Base-by-base conservation (phyloP, 2,113 vertebrate genomes). In the Leptodactylus fuscus region DNA sequence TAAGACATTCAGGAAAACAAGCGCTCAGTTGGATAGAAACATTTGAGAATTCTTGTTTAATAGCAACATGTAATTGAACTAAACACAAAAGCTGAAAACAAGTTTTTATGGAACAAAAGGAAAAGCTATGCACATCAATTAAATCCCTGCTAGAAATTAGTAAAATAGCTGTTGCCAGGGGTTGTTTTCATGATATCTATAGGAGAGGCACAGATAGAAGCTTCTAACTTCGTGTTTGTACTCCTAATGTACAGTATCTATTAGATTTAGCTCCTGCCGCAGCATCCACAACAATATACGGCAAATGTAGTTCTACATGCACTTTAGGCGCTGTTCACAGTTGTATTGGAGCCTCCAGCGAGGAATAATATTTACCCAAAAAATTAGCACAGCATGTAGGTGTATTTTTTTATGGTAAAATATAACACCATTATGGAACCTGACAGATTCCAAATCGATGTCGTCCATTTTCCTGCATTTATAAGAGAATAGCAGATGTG, bases 41-140 rank as follows among this genome's bases (percentile, higher is more conserved):
- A 32, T 27, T 51, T 7, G 46, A 32, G n/a, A 76, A 49, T 27
- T 49, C 15, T 49, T 9, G 24, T 76, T 20, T 51, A 67, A 76
- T 49, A 76, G 24, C 27, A 69, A 69, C 65, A 36, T 38, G 65
- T 69, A 69, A 38, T 69, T 36, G 34, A 76, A 49, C 46, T 51
- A 49, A 41, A 76, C 44, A 48, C n/a, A 16, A 49, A 74, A 44
- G 20, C 38, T 73, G 22, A 13, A n/a, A 73, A 75, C 3, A 0
- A 18, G 0, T 76, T 48, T 20, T 75, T 27, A 76, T 51, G 20
- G 4, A 15, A 76, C 48, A 29, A 18, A 74, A 29, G 24, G 51
- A 49, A 76, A 38, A 46, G 5, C 11, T 75, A 27, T 46, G 11
- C 20, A 44, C 24, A 48, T 27, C 32, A 74, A 46, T 48, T 12